Percentiles rank a stretch among this genome's conserved stretches.
These are phyloP conservation scores for Ephydatia muelleri DNA, from an alignment of 37 sponge, comb jelly and placozoan species.

Conservation along the genomic window DNA sequence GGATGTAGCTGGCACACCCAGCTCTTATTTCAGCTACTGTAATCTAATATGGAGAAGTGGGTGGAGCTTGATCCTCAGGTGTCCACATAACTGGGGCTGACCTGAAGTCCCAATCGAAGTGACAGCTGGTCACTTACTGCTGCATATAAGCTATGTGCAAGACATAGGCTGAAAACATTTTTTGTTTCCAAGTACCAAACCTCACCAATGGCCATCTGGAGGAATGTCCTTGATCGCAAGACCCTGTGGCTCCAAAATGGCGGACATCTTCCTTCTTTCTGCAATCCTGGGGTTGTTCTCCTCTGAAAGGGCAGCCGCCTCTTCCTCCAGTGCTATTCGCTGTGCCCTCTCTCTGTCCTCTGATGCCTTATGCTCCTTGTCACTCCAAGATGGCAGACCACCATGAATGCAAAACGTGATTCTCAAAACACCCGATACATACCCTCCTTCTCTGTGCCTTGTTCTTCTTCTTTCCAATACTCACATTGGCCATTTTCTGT, in stretches of 20 bases:
- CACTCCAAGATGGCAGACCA: neutral
- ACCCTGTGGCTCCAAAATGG: constrained; percentile 33
- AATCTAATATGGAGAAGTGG: constrained; percentile 17
- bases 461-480: constrained; percentile 18
- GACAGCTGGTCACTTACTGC: constrained; percentile 69
- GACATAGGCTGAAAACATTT: no score
- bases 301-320: constrained; percentile 23
- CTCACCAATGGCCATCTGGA: constrained; percentile 84
- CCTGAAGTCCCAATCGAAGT: constrained; percentile 30
- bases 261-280: constrained; percentile 50
- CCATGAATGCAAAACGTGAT: neutral
- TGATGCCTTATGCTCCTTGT: constrained; percentile 71
- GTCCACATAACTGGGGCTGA: neutral
- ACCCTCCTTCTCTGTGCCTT: constrained; percentile 68
- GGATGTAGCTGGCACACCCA: constrained; percentile 76
- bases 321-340: constrained; percentile 47
- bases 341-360: constrained; percentile 55
- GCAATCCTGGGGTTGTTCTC: constrained; percentile 16
- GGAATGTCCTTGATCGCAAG: constrained; percentile 64
- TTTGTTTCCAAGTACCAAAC: no score
- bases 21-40: constrained; percentile 54
- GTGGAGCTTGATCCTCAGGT: neutral
- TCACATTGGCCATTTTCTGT: neutral
- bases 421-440: neutral
- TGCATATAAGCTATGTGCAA: constrained; percentile 50